Evolutionary conservation across 2,113 vertebrate genomes (phyloP), one percentile per base, ranked within the genome.

Genomic region (Syngnathus floridae): DNA sequence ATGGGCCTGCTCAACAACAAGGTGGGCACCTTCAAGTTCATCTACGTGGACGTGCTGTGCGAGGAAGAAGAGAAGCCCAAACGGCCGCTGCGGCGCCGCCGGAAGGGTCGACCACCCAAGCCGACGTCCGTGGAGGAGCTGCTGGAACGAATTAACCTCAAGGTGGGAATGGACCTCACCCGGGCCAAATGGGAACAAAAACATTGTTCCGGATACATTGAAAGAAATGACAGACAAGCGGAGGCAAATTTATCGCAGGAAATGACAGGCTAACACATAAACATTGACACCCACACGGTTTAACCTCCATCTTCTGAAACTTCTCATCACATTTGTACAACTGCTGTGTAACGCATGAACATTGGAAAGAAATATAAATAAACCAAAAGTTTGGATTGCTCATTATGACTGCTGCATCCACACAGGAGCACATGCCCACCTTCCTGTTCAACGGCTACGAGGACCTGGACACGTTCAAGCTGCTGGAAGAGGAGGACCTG

Each of bases 11-110:
- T 99, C 72, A 96, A 97, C 88, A 99, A 99, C 87, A 99, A 99
- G 79, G 97, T 99, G 16, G 97, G 97, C 71, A 99, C 97, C 0
- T 99, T 99, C 90, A 99, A 99, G 81, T 99, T 99, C 85, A 98
- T 99, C 85, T 99, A 99, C 1, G 95, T 99, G 89, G 96, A 99
- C 0, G 95, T 99, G 64, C 88, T 99, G 64, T 93, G 79, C 1
- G 95, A 98, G 61, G 94, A 97, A 38, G 94, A 94, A 66, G 94
- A 98, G 86, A 98, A 97, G 76, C 95, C 95, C 0, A 99, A 95
- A 73, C 91, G 95, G 26, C 93, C 95, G 0, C 88, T 92, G 59
- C 87, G 95, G 72, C 92, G 95, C 74, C 91, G 91, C 78, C 92
- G 93, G 19, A 97, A 95, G 84, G 93, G 95, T 71, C 87, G 93